Percentiles rank a stretch among this genome's conserved stretches.
phyloP scores from a whole-genome alignment of 2,888 invertebrate species.

The Drosophila eohydei region DNA sequence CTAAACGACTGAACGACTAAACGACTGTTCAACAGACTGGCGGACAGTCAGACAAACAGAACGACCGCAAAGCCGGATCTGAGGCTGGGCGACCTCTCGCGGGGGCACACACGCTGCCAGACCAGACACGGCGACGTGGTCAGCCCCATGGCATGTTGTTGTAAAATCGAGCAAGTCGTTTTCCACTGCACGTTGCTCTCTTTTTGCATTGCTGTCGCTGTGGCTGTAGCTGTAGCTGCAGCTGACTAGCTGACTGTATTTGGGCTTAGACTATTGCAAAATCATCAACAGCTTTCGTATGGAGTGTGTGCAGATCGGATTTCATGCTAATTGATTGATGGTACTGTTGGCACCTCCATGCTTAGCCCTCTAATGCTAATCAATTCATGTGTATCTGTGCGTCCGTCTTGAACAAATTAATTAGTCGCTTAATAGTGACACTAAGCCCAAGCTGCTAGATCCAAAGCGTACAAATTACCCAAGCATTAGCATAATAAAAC shows the following conservation, averaged over 20 bases:
- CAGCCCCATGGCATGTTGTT: conserved; percentile 45
- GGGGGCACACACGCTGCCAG: conserved; percentile 64
- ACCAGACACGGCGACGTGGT: conserved; percentile 74
- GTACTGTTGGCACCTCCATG: conserved; percentile 70
- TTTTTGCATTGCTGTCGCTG: conserved; percentile 29
- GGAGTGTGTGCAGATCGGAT: conserved; percentile 17
- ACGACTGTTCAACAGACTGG: conserved; percentile 4
- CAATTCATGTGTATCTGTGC: conserved; percentile 59
- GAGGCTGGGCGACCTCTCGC: conserved; percentile 71
- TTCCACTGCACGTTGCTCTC: conserved; percentile 27
- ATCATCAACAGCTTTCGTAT: conserved; percentile 21
- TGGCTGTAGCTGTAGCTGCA: conserved; percentile 22
- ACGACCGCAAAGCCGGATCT: conserved; percentile 70
- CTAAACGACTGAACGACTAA: conserved; percentile 25
- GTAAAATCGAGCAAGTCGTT: conserved; percentile 39
- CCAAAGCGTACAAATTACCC: conserved; percentile 73
- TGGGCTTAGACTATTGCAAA: conserved; percentile 49
- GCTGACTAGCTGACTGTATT: conserved; percentile 15
- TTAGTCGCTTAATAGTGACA: conserved; percentile 80
- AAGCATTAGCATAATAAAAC: conserved; percentile 76
- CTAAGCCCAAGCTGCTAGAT: conserved; percentile 68
- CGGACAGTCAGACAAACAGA: conserved; percentile 21
- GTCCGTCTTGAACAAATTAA: conserved; percentile 74
- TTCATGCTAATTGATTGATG: conserved; percentile 70
- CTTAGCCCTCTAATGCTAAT: conserved; percentile 64